phyloP scores from a whole-genome alignment of 2,888 invertebrate genomes.

The Mantis religiosa region DNA sequence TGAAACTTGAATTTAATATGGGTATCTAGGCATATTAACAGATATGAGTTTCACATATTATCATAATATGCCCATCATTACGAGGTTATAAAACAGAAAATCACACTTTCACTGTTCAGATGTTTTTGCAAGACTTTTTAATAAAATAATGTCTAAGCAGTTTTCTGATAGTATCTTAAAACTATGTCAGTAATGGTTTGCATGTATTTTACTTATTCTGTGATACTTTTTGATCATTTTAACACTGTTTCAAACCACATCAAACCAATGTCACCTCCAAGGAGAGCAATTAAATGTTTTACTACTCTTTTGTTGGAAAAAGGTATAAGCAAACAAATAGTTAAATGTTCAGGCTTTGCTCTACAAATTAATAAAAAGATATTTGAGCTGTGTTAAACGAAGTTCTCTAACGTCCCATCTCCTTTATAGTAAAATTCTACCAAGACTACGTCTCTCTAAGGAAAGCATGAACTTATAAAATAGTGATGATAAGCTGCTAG shows the following conservation, averaged over 20 bases:
- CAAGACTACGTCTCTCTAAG: not conserved
- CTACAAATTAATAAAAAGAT: not conserved
- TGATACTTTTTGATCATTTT: not conserved
- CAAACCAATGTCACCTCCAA: not conserved
- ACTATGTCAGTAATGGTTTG: too few species aligned
- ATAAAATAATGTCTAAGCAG: too few species aligned
- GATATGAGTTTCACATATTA: too few species aligned
- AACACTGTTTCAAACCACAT: not conserved
- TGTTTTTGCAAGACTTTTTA: too few species aligned
- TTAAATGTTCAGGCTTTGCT: not conserved
- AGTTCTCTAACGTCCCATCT: not conserved
- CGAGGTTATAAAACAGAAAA: too few species aligned
- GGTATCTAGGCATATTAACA: too few species aligned
- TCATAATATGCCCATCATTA: too few species aligned
- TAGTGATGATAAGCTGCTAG: not conserved
- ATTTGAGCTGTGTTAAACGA: not conserved
- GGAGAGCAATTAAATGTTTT: not conserved
- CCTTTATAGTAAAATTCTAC: not conserved
- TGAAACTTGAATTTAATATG: too few species aligned
- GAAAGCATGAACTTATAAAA: not conserved
- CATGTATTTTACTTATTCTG: too few species aligned
- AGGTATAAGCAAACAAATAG: not conserved
- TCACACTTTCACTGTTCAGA: too few species aligned
- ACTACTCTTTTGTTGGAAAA: not conserved
- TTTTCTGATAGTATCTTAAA: too few species aligned